Percentiles rank a stretch among this genome's conserved stretches.
These are phyloP conservation scores for Lithophane semibrunnea DNA, from an alignment of 2,888 invertebrate species.

Conservation along the genomic window DNA sequence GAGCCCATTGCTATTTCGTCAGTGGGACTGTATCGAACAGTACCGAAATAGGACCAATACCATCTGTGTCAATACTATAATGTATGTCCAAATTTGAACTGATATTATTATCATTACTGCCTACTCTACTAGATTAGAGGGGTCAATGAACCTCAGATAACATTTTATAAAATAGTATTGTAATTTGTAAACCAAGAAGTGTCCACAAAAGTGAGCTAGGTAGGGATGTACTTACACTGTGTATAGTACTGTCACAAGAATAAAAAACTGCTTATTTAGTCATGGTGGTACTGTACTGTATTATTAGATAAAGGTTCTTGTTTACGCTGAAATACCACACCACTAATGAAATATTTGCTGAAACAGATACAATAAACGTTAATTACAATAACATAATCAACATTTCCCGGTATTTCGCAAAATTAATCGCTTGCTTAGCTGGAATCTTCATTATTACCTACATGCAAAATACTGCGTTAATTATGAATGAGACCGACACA, in stretches of 20 bases:
- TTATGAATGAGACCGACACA: conserved; percentile 7
- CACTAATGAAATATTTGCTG: background rate
- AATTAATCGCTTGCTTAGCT: background rate
- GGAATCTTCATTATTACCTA: background rate
- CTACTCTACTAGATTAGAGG: background rate
- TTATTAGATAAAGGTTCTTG: background rate
- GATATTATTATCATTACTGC: background rate
- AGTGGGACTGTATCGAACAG: too few relatives aligned
- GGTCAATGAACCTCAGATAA: conserved; percentile 11
- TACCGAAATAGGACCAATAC: background rate
- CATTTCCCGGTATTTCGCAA: background rate
- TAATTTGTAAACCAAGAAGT: background rate
- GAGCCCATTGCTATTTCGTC: background rate
- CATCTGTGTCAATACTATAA: too few relatives aligned
- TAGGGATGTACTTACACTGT: too few relatives aligned
- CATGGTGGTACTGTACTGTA: too few relatives aligned
- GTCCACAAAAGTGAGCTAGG: too few relatives aligned
- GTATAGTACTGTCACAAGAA: too few relatives aligned
- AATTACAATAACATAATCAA: background rate
- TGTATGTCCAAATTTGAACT: background rate
- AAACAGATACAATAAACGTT: background rate
- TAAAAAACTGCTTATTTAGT: too few relatives aligned
- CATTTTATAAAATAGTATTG: background rate
- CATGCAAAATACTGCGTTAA: conserved; percentile 8
- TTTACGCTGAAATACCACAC: background rate